Conservation (phyloP, 1,140 invertebrate species). For the Helicorthomorpha holstii region DNA sequence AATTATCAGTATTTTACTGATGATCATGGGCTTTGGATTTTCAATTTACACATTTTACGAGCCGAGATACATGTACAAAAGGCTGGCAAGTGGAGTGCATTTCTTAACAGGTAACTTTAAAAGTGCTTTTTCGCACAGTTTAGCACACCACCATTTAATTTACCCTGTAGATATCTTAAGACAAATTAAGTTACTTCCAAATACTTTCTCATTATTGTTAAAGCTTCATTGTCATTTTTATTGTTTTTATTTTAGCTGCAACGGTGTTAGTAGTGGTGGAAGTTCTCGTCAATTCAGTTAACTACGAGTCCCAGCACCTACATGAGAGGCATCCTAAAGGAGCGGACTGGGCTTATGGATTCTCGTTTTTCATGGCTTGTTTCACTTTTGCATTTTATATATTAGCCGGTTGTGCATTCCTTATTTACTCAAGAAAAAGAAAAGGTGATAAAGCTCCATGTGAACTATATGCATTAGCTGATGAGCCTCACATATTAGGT, state of each 20-base stretch:
- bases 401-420: constrained; percentile 47
- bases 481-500: constrained; percentile 65
- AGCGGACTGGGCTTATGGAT: constrained; percentile 44
- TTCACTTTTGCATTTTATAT: constrained; percentile 54
- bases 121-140: background rate
- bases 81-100: constrained; percentile 64
- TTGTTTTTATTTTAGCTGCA: constrained; percentile 34
- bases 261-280: constrained; percentile 61
- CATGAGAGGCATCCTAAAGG: constrained; percentile 45
- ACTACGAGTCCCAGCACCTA: constrained; percentile 47
- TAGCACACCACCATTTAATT: background rate
- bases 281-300: constrained; percentile 50
- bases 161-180: background rate
- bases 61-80: constrained; percentile 74
- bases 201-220: background rate
- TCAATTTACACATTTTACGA: constrained; percentile 70
- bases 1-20: constrained; percentile 58
- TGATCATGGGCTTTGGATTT: constrained; percentile 61
- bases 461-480: constrained; percentile 60
- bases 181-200: background rate
- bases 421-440: constrained; percentile 48
- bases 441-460: constrained; percentile 58
- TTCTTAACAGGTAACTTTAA: constrained; percentile 54
- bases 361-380: constrained; percentile 62
- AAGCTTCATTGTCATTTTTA: constrained; percentile 7